phyloP scores from a whole-genome alignment of 1,140 invertebrate species.

The Gonioctena quinquepunctata region DNA sequence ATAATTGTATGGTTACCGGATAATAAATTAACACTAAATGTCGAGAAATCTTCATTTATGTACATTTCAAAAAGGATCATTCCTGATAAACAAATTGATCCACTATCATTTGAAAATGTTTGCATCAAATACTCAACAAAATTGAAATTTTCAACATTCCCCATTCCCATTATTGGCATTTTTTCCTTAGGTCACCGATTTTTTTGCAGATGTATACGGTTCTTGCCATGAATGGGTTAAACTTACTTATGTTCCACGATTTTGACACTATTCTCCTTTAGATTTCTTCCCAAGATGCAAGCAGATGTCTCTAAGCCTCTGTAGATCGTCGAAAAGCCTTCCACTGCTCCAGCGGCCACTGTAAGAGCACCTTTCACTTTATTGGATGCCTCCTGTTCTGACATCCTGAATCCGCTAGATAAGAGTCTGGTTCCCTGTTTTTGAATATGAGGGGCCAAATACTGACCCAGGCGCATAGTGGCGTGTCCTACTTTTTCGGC shows the following conservation, averaged over 20 bases:
- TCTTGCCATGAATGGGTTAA: no score
- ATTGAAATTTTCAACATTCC: no score
- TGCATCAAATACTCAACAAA: no score
- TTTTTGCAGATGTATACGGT: no score
- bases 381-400: slow-evolving; percentile 60
- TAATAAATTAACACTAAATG: slow-evolving; percentile 4
- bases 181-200: no score
- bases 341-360: slow-evolving; percentile 69
- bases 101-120: no score
- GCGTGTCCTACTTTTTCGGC: slow-evolving; percentile 68
- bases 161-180: no score
- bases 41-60: no score
- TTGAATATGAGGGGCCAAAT: slow-evolving; percentile 69
- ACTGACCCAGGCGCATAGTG: slow-evolving; percentile 64
- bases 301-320: slow-evolving; percentile 70
- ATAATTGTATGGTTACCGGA: no score
- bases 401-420: slow-evolving; percentile 59
- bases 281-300: slow-evolving; percentile 63
- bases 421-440: slow-evolving; percentile 65
- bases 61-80: no score
- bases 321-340: slow-evolving; percentile 71
- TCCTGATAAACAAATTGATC: no score
- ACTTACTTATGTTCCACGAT: slow-evolving; percentile 71
- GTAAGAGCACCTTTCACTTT: slow-evolving; percentile 67
- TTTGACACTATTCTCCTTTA: slow-evolving; percentile 72